These are phyloP conservation scores for Platorchestia sp. DNA, from an alignment of 1,140 invertebrate species.

Conservation along the genomic window DNA sequence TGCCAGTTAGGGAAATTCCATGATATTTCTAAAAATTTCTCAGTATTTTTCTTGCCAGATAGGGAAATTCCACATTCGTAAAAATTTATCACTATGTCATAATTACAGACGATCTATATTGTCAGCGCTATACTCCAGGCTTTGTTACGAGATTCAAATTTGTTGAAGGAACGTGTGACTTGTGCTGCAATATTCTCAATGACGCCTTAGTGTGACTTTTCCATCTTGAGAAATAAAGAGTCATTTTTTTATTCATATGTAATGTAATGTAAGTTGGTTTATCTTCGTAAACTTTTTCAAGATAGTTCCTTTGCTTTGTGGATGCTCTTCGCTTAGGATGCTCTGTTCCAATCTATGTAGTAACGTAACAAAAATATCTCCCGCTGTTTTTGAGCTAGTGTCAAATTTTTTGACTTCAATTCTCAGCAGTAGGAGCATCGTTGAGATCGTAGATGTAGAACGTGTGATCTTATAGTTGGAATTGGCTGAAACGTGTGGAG, in stretches of 20 bases:
- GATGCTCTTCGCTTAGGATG: neutral
- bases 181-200: neutral
- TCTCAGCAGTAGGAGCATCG: neutral
- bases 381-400: neutral
- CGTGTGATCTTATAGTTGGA: too few species aligned
- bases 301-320: neutral
- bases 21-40: neutral
- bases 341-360: neutral
- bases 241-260: neutral
- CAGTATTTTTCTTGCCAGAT: neutral
- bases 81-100: neutral
- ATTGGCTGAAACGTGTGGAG: neutral
- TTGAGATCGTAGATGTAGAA: neutral
- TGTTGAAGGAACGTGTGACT: too few species aligned
- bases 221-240: neutral
- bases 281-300: neutral
- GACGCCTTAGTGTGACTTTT: neutral
- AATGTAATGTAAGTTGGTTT: neutral
- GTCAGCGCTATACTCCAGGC: too few species aligned
- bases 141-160: too few species aligned
- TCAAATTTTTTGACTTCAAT: neutral
- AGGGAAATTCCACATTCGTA: neutral
- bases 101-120: neutral
- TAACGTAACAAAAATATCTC: neutral
- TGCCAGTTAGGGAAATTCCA: neutral